Evolutionary conservation across 2,113 vertebrate genomes (phyloP), one percentile per base, ranked within the genome.

Genomic region (Glaucomys volans): DNA sequence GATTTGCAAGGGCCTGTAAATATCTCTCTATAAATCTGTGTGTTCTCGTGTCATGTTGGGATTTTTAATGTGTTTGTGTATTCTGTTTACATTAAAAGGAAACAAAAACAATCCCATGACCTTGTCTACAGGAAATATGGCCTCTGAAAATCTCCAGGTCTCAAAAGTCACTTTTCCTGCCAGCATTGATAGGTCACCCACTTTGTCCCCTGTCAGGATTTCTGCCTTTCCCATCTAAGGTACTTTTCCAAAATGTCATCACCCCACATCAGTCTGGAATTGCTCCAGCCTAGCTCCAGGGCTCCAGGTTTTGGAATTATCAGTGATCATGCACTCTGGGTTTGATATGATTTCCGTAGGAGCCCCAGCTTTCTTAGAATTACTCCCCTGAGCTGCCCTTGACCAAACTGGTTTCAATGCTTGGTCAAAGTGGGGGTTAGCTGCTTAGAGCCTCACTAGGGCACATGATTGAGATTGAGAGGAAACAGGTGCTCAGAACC

Each of bases 21-120:
- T 97, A 97, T 24, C 52, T 95, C 54, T 87, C 69, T 76, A 75
- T 96, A 89, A 93, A 76, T 92, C 71, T 71, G 35, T 82, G 44
- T 96, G 81, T 95, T 88, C 40, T 81, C 67, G 79, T 94, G 95
- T 96, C 59, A 52, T 22, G 80, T 52, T 64, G 87, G 96, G 95
- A 69, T 97, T 97, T 98, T 94, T 91, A 87, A 93, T 91, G 97
- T 97, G 94, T 93, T 95, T 96, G 90, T 97, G 97, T 95, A 95
- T 95, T 95, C 95, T 69, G 91, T 98, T 98, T 97, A 96, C 97
- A 98, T 98, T 98, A 98, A 98, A 98, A 98, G 64, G 85, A 95
- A 98, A 76, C 79, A 91, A 96, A 97, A 97, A n/a, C 52, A 79
- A 40, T 32, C 37, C 30, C 20, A 1, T 84, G 90, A 87, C 75